phyloP scores from a whole-genome alignment of 2,113 vertebrate species.

The Polyodon spathula region DNA sequence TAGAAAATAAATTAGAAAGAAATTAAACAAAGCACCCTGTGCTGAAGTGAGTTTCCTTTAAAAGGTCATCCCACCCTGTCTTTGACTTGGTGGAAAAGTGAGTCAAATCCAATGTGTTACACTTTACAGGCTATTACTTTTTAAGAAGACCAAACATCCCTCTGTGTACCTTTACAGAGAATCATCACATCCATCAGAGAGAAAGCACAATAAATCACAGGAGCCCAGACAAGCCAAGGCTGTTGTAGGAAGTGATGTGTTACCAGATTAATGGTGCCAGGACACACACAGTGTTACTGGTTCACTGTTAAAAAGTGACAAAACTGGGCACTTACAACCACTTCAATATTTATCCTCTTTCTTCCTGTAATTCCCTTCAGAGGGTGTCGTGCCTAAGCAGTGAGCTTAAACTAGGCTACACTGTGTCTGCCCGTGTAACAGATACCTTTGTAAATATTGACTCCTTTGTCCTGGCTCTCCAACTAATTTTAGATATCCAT shows the following conservation, averaged over 20 bases:
- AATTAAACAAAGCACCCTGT: too few relatives aligned
- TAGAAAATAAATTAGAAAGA: too few relatives aligned
- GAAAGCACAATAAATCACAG: constrained; percentile 12
- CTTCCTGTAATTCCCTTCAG: constrained; percentile 24
- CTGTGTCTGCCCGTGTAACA: constrained; percentile 25
- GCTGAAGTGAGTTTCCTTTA: too few relatives aligned
- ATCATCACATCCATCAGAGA: constrained; percentile 22
- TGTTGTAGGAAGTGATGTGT: constrained; percentile 31
- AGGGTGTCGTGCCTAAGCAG: constrained; percentile 17
- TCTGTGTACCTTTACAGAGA: constrained; percentile 25
- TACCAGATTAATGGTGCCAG: constrained; percentile 46
- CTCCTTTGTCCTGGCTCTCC: constrained; percentile 22
- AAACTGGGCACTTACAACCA: constrained; percentile 19
- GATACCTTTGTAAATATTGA: constrained; percentile 26
- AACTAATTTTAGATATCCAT: constrained; percentile 37
- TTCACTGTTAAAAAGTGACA: constrained; percentile 32
- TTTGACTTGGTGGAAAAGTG: constrained; percentile 16
- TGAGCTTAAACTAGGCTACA: constrained; percentile 24
- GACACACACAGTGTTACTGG: constrained; percentile 34
- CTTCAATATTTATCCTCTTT: constrained; percentile 21
- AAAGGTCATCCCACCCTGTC: constrained; percentile 22
- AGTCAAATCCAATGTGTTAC: constrained; percentile 14
- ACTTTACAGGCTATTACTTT: constrained; percentile 27
- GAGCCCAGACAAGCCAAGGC: constrained; percentile 17
- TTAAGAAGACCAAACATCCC: constrained; percentile 8